Conservation (phyloP, 2,797 vertebrate species). For the Hydrophis major region DNA sequence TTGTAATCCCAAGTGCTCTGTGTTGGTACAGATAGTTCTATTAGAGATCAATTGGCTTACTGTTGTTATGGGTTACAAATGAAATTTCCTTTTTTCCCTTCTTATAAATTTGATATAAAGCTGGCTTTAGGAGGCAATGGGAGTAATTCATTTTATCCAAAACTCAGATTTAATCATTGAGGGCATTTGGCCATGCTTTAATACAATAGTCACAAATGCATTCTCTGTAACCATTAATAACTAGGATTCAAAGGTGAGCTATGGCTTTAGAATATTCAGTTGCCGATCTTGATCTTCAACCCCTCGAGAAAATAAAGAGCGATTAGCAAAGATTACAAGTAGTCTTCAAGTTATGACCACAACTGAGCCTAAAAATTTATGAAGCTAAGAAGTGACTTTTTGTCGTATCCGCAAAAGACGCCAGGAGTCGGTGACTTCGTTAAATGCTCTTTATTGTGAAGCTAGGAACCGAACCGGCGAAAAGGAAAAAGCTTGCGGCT, state of each 20-base stretch:
- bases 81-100: not conserved
- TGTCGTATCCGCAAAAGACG: too few species aligned
- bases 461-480: too few species aligned
- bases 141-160: not conserved
- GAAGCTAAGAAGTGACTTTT: not conserved
- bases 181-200: not conserved
- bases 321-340: constrained; percentile 9
- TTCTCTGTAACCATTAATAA: not conserved
- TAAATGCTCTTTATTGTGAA: too few species aligned
- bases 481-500: too few species aligned
- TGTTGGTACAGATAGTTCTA: not conserved
- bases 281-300: not conserved
- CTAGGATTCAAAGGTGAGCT: not conserved
- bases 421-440: too few species aligned
- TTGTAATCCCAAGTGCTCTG: not conserved
- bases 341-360: not conserved
- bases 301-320: not conserved
- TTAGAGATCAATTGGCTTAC: not conserved
- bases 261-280: not conserved
- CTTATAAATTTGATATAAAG: not conserved
- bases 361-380: not conserved
- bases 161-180: not conserved
- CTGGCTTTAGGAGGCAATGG: not conserved
- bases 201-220: not conserved
- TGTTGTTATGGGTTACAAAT: not conserved